Base-by-base conservation (phyloP, 2,113 vertebrate species). In the Plotosus lineatus region DNA sequence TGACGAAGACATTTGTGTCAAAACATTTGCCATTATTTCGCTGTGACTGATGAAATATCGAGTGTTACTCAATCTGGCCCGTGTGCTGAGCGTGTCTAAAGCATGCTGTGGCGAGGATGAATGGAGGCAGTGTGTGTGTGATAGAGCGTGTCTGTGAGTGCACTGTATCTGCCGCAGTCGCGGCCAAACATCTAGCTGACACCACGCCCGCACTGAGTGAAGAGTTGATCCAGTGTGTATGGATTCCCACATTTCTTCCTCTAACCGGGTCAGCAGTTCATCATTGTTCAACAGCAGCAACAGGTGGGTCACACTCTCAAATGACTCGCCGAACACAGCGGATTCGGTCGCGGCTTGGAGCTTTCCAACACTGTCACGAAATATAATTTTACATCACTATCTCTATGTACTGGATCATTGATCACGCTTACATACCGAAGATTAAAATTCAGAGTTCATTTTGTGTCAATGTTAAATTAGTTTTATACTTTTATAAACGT, bases 21-120 rank as follows among this genome's bases (percentile, higher is more conserved):
- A 51, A 73, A 51, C 46, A 36, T 73, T 73, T 73, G 69, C 46
- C 28, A 51, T 73, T 73, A 73, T 73, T 73, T 33, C 9, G 68
- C 44, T 21, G 63, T 66, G 44, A 4, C 69, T 51, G 69, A 36
- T 36, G 31, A 51, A 73, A 73, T 51, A 73, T 73, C 44, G 26
- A 72, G 69, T 51, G 69, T 73, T 33, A 33, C 66, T 71, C 53
- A 60, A 60, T 60, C 77, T 79, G 78, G 31, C 19, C 26, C 26
- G 8, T 48, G 44, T 84, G 82, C 81, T 61, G 80, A 86, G 86
- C 85, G 79, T 86, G 86, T 85, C 86, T 77, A 86, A 86, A 85
- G 85, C 66, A 50, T 28, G 80, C 75, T 78, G 66, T 75, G 42
- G 44, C 38, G 40, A 48, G 76, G 38, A 88, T 88, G 85, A 88